Evolutionary conservation across 2,888 invertebrate genomes (phyloP), one percentile per base, ranked within the genome.

Genomic region (Proisotoma minuta): DNA sequence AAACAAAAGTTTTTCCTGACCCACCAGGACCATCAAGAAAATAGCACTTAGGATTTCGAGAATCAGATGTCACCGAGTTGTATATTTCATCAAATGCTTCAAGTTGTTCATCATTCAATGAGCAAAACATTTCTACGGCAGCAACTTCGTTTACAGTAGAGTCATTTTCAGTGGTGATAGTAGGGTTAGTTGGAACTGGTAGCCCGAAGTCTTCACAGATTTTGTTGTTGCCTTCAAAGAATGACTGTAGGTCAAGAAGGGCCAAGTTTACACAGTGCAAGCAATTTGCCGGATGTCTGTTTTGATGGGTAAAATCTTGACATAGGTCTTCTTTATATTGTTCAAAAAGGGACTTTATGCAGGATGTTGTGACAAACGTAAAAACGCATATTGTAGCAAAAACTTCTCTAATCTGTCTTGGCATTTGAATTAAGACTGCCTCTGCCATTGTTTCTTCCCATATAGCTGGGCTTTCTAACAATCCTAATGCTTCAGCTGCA

Each of bases 21-120:
- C 77, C 77, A 10, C 76, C 76, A 4, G 77, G 75, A 5, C 75
- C 77, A 70, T 78, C 77, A 2, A 78, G 24, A 65, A 76, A 76
- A 56, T 10, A 34, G 8, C 8, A 8, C 15, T 34, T 34, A 34
- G 34, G 15, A 34, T 8, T 15, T 10, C 15, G 34, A 34, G 8
- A 10, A 10, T 34, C 15, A 34, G 34, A 34, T 10, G 8, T 34
- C 34, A 50, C 43, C 4, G 63, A 40, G 26, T 3, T 3, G 15
- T 58, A 26, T 3, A 66, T 60, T 10, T 10, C 12, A 12, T 63
- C 54, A 58, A 57, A 66, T 5, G 54, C 62, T 0, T 10, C 1
- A 34, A 12, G 20, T 47, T 66, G 66, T 15, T 52, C 47, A 2
- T 12, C 18, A 20, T 62, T 63, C 1, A 66, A 26, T 10, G 34